A percentile compares a stretch with the other conserved stretches of the same genome.
These are phyloP conservation scores for Byasa hedistus DNA, from an alignment of 2,888 invertebrate species.

Conservation along the genomic window DNA sequence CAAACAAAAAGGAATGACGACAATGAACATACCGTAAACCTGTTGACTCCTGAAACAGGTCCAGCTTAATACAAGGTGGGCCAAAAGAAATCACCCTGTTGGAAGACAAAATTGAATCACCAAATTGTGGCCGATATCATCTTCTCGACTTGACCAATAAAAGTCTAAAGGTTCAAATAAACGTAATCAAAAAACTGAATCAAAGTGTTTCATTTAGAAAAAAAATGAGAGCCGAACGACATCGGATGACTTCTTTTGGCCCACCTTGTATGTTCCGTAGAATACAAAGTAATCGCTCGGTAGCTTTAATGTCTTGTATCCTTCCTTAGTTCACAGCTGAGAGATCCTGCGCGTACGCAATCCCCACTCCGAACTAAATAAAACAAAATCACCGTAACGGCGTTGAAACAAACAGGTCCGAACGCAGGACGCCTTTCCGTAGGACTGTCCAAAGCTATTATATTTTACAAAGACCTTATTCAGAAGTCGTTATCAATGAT, in stretches of 20 bases:
- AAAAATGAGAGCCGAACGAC: too few species aligned
- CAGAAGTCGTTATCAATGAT: background rate
- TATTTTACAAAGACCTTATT: background rate
- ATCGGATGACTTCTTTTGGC: too few species aligned
- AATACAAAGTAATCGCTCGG: conserved; percentile 8
- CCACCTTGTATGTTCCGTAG: too few species aligned
- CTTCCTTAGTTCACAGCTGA: conserved; percentile 8
- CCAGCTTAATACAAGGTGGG: conserved; percentile 62
- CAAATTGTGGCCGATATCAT: too few species aligned
- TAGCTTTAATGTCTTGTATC: background rate
- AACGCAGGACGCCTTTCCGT: background rate
- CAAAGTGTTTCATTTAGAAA: too few species aligned
- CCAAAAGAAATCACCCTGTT: too few species aligned
- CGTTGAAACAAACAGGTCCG: background rate
- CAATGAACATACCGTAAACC: conserved; percentile 51
- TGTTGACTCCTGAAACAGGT: conserved; percentile 46
- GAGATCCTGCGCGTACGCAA: background rate
- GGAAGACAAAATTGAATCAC: too few species aligned
- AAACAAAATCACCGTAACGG: background rate
- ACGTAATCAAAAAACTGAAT: too few species aligned
- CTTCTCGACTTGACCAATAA: too few species aligned
- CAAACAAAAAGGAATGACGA: too few species aligned
- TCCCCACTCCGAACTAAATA: background rate
- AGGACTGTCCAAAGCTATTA: background rate
- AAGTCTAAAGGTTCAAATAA: too few species aligned